These are phyloP conservation scores for Enteromius thamalakanensis DNA, from an alignment of 2,797 vertebrate genomes.

Conservation along the genomic window DNA sequence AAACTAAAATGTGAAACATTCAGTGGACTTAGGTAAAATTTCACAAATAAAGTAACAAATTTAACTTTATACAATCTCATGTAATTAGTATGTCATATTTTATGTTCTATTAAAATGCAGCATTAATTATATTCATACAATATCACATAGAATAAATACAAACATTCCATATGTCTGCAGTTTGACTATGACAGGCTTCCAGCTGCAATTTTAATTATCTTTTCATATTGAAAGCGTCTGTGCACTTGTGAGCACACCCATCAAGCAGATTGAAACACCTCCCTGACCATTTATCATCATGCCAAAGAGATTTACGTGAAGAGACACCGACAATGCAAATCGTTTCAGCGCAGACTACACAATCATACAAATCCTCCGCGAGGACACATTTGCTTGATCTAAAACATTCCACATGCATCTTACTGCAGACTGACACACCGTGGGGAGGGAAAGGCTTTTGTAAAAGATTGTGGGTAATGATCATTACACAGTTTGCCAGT, in stretches of 20 bases:
- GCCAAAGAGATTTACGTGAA: not conserved
- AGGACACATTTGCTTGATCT: slow-evolving; percentile 29
- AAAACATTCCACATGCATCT: slow-evolving; percentile 18
- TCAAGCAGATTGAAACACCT: slow-evolving; percentile 11
- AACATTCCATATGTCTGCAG: slow-evolving; percentile 1
- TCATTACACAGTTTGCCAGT: slow-evolving; percentile 67
- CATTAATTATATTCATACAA: not conserved
- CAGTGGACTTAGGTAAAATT: no score
- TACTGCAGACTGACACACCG: slow-evolving; percentile 11
- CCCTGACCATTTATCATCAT: not conserved
- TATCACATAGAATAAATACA: not conserved
- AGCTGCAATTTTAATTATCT: not conserved
- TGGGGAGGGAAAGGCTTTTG: slow-evolving; percentile 22
- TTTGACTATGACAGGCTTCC: not conserved
- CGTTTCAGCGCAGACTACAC: not conserved
- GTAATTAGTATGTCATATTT: not conserved
- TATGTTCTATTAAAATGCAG: not conserved
- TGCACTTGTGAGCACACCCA: not conserved
- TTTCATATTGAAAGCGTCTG: slow-evolving; percentile 2
- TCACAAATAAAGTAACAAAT: not conserved
- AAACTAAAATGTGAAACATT: not conserved
- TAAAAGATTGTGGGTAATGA: slow-evolving; percentile 65
- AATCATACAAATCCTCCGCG: slow-evolving; percentile 6
- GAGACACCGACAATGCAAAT: not conserved
- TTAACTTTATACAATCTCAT: not conserved